phyloP scores from a whole-genome alignment of 2,797 vertebrate genomes.

The Anableps anableps region DNA sequence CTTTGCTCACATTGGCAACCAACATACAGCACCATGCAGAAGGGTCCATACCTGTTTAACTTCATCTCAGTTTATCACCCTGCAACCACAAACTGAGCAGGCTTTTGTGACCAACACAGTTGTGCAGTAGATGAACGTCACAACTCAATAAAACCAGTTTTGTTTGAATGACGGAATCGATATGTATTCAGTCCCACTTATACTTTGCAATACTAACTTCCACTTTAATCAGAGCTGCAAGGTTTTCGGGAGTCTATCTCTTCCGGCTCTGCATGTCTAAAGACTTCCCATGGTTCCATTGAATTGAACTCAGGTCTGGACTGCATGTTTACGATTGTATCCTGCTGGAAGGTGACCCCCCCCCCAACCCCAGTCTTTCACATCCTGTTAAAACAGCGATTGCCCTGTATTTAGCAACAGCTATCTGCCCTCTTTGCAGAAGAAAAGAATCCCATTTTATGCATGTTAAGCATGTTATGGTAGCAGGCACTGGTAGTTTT shows the following conservation, averaged over 20 bases:
- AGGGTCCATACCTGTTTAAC: too few relatives aligned
- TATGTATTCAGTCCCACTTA: background rate
- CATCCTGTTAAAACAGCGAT: too few relatives aligned
- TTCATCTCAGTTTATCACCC: too few relatives aligned
- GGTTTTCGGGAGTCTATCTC: background rate
- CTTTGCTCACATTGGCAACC: too few relatives aligned
- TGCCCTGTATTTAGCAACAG: background rate
- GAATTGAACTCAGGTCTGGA: background rate
- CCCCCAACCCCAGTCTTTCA: background rate
- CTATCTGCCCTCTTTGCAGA: background rate
- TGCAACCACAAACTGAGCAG: too few relatives aligned
- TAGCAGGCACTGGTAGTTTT: background rate
- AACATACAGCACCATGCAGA: too few relatives aligned
- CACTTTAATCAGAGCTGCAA: background rate
- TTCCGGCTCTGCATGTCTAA: too few relatives aligned
- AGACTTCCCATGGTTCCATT: background rate
- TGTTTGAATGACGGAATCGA: too few relatives aligned
- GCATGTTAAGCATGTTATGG: background rate
- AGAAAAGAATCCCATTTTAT: background rate
- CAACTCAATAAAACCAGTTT: too few relatives aligned
- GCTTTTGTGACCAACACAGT: too few relatives aligned
- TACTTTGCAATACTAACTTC: background rate
- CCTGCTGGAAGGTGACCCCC: background rate
- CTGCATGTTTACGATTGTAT: background rate
- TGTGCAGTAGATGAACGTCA: too few relatives aligned